Conservation (phyloP, 2,113 vertebrate genomes). For the Galemys pyrenaicus region DNA sequence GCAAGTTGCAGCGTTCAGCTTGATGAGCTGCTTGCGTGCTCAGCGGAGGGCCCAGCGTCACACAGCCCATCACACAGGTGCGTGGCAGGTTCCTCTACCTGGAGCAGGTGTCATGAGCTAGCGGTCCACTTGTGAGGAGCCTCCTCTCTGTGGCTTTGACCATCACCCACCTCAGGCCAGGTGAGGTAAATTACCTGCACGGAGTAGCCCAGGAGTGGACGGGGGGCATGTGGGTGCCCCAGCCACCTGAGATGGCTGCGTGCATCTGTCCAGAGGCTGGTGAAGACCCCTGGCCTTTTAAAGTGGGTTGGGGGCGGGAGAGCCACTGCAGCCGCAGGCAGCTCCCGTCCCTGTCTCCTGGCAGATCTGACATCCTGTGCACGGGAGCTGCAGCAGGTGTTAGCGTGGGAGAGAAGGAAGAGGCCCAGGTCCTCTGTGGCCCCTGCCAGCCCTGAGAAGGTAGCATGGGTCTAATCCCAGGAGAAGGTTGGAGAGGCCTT, state of each 20-base stretch:
- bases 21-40: neutral
- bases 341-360: neutral
- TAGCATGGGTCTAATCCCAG: neutral
- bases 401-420: neutral
- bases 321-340: neutral
- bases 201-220: neutral
- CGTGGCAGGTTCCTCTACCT: neutral
- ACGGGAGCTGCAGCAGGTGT: rapidly evolving
- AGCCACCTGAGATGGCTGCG: rapidly evolving
- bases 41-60: rapidly evolving
- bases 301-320: neutral
- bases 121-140: rapidly evolving
- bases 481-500: neutral
- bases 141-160: neutral
- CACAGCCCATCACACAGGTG: neutral
- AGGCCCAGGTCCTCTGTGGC: neutral
- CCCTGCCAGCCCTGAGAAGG: neutral
- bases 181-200: neutral
- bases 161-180: neutral
- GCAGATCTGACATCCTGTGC: neutral
- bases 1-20: neutral
- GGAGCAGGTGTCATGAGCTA: neutral
- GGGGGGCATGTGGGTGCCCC: neutral
- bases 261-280: neutral
- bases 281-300: neutral